phyloP scores from a whole-genome alignment of 2,797 vertebrate genomes.

The Tamandua tetradactyla region DNA sequence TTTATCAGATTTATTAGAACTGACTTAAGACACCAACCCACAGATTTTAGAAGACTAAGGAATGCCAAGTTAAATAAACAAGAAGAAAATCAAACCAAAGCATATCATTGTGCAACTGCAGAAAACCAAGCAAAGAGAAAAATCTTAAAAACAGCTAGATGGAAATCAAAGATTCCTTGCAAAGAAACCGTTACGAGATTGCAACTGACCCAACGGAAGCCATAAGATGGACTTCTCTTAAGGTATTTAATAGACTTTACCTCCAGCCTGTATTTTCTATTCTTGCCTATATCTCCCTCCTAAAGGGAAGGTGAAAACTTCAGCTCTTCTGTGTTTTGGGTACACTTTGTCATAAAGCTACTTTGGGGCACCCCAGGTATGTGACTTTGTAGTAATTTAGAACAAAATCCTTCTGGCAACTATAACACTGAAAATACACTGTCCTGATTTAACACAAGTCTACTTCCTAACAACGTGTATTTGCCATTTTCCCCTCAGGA shows the following conservation, averaged over 20 bases:
- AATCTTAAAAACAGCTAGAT: neutral
- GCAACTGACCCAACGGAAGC: neutral
- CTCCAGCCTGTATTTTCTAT: neutral
- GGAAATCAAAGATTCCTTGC: neutral
- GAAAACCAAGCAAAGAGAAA: neutral
- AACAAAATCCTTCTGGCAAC: neutral
- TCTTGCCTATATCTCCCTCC: neutral
- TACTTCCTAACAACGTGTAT: no score
- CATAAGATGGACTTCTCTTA: neutral
- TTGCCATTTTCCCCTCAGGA: neutral
- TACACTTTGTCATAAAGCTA: neutral
- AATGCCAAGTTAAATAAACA: neutral
- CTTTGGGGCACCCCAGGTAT: neutral
- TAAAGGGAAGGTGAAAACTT: neutral
- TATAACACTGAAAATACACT: neutral
- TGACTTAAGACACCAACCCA: neutral
- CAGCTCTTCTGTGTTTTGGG: neutral
- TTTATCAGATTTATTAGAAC: neutral
- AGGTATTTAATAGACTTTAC: neutral
- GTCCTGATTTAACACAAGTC: neutral
- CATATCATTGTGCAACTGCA: neutral
- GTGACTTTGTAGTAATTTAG: neutral
- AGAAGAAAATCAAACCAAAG: neutral
- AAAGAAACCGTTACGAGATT: neutral
- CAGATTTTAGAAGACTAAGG: neutral